These are phyloP conservation scores for Syngnathus acus DNA, from an alignment of 2,797 vertebrate genomes.

Conservation along the genomic window DNA sequence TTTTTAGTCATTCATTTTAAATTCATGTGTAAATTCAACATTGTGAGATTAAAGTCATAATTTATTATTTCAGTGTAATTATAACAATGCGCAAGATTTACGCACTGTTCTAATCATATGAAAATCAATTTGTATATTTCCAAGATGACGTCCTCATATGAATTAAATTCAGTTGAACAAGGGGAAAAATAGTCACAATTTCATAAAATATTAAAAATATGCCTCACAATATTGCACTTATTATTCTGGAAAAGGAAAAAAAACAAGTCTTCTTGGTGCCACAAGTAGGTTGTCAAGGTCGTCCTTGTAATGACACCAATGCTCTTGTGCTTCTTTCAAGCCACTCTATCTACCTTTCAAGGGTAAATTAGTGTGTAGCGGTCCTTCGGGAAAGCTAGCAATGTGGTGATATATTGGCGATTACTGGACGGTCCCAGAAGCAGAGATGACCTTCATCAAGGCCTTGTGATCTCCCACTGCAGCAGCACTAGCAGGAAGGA, in stretches of 20 bases:
- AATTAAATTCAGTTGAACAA: no score
- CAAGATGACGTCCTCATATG: no score
- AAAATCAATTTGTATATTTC: no score
- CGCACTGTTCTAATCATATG: no score
- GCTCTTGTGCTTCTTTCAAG: not conserved
- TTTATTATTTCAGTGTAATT: no score
- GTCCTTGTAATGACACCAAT: not conserved
- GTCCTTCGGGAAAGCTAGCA: not conserved
- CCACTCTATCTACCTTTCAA: not conserved
- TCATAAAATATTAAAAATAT: not conserved
- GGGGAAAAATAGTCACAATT: not conserved
- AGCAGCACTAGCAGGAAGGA: slow-evolving; percentile 44
- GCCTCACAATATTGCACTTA: no score
- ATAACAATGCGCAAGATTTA: no score
- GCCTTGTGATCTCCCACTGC: slow-evolving; percentile 61
- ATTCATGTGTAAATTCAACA: no score
- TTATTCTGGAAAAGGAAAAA: no score
- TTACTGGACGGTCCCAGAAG: not conserved
- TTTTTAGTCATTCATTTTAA: no score
- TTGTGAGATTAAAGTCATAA: no score
- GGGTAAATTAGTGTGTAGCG: not conserved
- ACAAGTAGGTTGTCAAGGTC: slow-evolving; percentile 4
- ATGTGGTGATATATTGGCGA: not conserved
- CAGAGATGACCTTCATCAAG: slow-evolving; percentile 41
- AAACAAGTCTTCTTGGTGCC: not conserved